Conservation (phyloP, 2,888 invertebrate species). For the Sesamia inferens region DNA sequence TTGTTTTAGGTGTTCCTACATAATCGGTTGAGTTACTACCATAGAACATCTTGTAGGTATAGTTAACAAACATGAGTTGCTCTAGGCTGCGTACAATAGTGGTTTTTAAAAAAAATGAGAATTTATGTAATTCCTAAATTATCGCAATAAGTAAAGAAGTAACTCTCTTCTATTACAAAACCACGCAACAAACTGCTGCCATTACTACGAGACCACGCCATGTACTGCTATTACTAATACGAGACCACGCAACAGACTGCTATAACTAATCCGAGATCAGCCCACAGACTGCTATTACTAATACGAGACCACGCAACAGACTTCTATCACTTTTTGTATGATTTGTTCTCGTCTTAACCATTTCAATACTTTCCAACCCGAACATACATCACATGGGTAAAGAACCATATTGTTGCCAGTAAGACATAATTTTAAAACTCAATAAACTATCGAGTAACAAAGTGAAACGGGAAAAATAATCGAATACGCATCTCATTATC, state of each 20-base stretch:
- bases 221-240: neutral
- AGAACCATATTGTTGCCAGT: neutral
- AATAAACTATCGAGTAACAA: constrained; percentile 48
- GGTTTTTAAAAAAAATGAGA: neutral
- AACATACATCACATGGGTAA: neutral
- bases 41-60: neutral
- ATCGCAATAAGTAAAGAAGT: neutral
- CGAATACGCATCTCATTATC: constrained; percentile 87
- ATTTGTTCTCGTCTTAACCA: neutral
- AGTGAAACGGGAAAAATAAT: constrained; percentile 73
- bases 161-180: neutral
- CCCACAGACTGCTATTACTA: neutral
- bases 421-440: constrained; percentile 40
- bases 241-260: neutral
- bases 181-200: too few species aligned
- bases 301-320: neutral
- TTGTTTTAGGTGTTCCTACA: constrained; percentile 40
- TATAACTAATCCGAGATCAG: neutral
- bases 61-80: neutral
- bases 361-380: neutral
- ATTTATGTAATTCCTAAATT: neutral
- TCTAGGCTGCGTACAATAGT: neutral
- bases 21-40: neutral
- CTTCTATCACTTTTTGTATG: neutral
- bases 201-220: neutral